A percentile compares a stretch with the other conserved stretches of the same genome.
These are phyloP conservation scores for Tragelaphus scriptus DNA, from an alignment of 2,113 vertebrate genomes.

Conservation along the genomic window DNA sequence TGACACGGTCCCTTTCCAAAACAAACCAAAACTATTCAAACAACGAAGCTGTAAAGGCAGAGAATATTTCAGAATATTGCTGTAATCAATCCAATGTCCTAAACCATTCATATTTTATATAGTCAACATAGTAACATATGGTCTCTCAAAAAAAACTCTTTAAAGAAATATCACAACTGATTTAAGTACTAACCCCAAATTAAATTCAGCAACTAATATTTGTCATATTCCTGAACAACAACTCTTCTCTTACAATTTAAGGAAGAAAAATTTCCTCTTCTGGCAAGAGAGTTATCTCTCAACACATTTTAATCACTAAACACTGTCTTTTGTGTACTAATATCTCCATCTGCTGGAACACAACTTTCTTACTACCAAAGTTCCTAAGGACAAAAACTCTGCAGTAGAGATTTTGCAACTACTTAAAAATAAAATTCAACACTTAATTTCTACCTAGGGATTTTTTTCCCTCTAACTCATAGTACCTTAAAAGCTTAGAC, in stretches of 20 bases:
- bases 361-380: slow-evolving; percentile 29
- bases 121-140: background rate
- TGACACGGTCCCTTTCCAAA: background rate
- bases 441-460: background rate
- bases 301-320: slow-evolving; percentile 55
- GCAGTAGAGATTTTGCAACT: slow-evolving; percentile 16
- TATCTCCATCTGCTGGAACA: slow-evolving; percentile 71
- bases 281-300: slow-evolving; percentile 8
- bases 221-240: background rate
- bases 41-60: background rate
- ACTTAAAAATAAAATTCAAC: slow-evolving; percentile 26
- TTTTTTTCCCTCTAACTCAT: background rate
- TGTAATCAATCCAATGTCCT: background rate
- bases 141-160: background rate
- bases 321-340: slow-evolving; percentile 52
- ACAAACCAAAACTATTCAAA: slow-evolving; percentile 17
- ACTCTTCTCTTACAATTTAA: background rate
- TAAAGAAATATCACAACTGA: background rate
- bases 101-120: background rate
- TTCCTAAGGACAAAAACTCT: slow-evolving; percentile 30
- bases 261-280: slow-evolving; percentile 14
- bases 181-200: background rate
- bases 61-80: background rate
- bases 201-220: background rate
- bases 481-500: background rate